These are phyloP conservation scores for Sinotaia quadrata DNA, from an alignment of 2,888 invertebrate genomes.

Conservation along the genomic window DNA sequence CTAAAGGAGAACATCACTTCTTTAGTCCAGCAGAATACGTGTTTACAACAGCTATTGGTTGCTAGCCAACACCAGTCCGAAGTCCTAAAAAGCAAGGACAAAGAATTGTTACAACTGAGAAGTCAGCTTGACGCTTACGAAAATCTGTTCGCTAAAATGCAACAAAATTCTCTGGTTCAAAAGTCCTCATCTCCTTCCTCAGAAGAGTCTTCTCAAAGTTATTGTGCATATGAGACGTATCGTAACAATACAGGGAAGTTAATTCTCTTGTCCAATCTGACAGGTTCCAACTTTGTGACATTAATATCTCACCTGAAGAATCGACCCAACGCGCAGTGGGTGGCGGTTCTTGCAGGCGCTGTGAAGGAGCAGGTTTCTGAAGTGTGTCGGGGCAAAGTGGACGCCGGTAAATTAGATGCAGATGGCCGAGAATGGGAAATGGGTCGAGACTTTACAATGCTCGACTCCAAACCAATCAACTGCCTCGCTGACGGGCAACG, in stretches of 20 bases:
- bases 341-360: background rate
- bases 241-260: too few species aligned
- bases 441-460: slow-evolving; percentile 48
- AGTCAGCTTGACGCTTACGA: too few species aligned
- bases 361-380: slow-evolving; percentile 3
- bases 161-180: too few species aligned
- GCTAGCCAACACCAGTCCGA: too few species aligned
- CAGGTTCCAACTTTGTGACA: background rate
- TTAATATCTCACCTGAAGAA: background rate
- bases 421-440: slow-evolving; percentile 47
- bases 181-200: too few species aligned
- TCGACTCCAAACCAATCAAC: slow-evolving; percentile 46
- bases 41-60: too few species aligned
- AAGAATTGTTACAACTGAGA: too few species aligned
- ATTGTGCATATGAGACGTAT: too few species aligned
- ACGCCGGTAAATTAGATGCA: slow-evolving; percentile 33
- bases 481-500: slow-evolving; percentile 26
- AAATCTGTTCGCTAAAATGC: too few species aligned
- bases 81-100: too few species aligned
- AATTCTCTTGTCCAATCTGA: too few species aligned
- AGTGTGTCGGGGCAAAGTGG: slow-evolving; percentile 9
- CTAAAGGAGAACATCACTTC: background rate
- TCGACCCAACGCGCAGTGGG: background rate
- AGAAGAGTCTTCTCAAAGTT: too few species aligned
- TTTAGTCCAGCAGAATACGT: background rate